Evolutionary conservation across 2,888 invertebrate genomes (phyloP).

Genomic region (Epinotia nisella): DNA sequence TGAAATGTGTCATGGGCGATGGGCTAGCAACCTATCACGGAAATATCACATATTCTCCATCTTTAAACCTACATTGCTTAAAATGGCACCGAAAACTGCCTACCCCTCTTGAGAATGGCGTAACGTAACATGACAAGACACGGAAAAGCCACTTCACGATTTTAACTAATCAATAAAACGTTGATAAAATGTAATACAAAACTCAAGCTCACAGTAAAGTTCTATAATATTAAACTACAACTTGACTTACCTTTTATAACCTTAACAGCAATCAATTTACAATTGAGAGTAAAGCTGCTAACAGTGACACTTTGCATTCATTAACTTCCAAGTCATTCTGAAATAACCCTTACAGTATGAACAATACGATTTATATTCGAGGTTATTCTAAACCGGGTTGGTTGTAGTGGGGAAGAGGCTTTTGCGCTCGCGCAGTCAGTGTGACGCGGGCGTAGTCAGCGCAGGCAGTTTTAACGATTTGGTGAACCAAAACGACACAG

Average conservation of each 20-base stretch:
- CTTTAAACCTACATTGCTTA: too few relatives aligned
- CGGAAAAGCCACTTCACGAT: neutral
- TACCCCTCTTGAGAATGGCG: too few relatives aligned
- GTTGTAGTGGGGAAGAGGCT: conserved; percentile 64
- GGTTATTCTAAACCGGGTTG: conserved; percentile 3
- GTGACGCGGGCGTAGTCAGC: conserved; percentile 59
- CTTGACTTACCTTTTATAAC: conserved; percentile 5
- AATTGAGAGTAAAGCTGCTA: conserved; percentile 42
- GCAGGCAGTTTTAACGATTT: conserved; percentile 67
- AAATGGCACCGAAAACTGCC: too few relatives aligned
- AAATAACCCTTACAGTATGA: neutral
- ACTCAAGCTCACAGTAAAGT: neutral
- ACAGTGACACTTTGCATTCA: conserved; percentile 40
- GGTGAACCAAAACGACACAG: conserved; percentile 65
- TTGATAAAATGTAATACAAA: neutral
- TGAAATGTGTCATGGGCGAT: too few relatives aligned
- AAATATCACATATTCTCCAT: too few relatives aligned
- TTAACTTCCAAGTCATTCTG: neutral
- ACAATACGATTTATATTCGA: conserved; percentile 1
- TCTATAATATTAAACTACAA: conserved; percentile 12
- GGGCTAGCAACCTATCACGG: too few relatives aligned
- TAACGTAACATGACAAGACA: too few relatives aligned
- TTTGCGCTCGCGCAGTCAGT: conserved; percentile 64
- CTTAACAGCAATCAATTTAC: conserved; percentile 38
- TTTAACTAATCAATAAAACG: neutral